Evolutionary conservation across 2,797 vertebrate species (phyloP).

Genomic region (Acomys russatus): DNA sequence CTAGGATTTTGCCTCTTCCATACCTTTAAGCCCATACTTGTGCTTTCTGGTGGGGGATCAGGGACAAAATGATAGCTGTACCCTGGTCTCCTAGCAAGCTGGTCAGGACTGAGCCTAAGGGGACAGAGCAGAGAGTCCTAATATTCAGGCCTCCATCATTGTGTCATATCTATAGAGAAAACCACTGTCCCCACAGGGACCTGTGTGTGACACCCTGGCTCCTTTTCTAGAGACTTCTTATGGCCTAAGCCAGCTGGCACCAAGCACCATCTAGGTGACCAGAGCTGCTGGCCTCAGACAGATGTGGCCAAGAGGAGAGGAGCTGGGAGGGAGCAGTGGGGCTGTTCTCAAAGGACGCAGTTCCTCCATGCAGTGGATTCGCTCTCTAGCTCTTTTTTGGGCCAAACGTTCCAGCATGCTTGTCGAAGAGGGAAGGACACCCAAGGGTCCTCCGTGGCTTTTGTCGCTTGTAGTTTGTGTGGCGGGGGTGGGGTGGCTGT

Average conservation of each 20-base stretch:
- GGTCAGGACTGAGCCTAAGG: background rate
- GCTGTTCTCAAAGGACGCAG: accelerated
- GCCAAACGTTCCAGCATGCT: accelerated
- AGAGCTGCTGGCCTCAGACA: background rate
- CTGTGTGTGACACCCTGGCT: background rate
- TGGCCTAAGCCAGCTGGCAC: background rate
- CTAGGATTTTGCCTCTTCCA: background rate
- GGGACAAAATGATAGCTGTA: background rate
- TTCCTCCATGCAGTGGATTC: accelerated
- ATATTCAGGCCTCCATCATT: too few relatives aligned
- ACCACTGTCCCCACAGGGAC: background rate
- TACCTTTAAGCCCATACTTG: background rate
- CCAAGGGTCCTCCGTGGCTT: background rate
- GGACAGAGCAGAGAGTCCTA: background rate
- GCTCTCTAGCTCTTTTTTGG: background rate
- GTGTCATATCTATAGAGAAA: background rate
- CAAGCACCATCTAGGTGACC: background rate
- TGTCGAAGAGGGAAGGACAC: background rate
- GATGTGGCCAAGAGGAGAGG: background rate
- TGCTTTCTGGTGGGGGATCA: background rate
- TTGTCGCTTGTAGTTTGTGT: background rate
- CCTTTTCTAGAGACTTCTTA: background rate
- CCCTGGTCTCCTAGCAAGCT: background rate
- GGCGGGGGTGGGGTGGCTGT: background rate
- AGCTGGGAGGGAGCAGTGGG: background rate